Evolutionary conservation across 2,888 invertebrate genomes (phyloP).

Genomic region (Artemia sinica): DNA sequence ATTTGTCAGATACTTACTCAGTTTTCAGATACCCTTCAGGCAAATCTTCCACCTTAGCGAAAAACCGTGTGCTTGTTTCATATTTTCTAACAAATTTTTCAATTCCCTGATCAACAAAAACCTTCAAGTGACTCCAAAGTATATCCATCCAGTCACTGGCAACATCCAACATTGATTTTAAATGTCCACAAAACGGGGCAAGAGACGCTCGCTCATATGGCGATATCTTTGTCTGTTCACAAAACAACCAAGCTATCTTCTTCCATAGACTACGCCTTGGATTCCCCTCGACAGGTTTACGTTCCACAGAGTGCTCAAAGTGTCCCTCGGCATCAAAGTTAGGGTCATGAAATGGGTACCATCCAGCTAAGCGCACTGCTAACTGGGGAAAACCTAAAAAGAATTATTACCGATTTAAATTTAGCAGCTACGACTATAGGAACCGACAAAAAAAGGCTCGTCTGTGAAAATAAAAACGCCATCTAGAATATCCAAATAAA

Average conservation of each 20-base stretch:
- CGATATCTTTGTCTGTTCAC: constrained; percentile 31
- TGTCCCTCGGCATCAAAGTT: constrained; percentile 40
- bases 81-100: constrained; percentile 50
- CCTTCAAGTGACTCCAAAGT: constrained; percentile 69
- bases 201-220: constrained; percentile 44
- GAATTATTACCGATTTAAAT: not conserved
- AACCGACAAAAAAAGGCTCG: too few relatives aligned
- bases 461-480: too few relatives aligned
- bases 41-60: constrained; percentile 37
- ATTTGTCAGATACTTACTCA: constrained; percentile 28
- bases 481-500: too few relatives aligned
- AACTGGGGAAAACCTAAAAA: constrained; percentile 81
- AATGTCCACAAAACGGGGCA: constrained; percentile 63
- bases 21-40: constrained; percentile 49
- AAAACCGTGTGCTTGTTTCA: constrained; percentile 35
- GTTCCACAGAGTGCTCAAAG: constrained; percentile 28
- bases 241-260: constrained; percentile 39
- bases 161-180: constrained; percentile 47
- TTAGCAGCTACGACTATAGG: too few relatives aligned
- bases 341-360: constrained; percentile 70
- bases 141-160: constrained; percentile 66
- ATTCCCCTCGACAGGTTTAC: constrained; percentile 58
- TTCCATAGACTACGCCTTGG: constrained; percentile 45
- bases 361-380: constrained; percentile 74
- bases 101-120: constrained; percentile 63